Evolutionary conservation across 2,888 invertebrate species (phyloP).

Genomic region (Nineta flava): DNA sequence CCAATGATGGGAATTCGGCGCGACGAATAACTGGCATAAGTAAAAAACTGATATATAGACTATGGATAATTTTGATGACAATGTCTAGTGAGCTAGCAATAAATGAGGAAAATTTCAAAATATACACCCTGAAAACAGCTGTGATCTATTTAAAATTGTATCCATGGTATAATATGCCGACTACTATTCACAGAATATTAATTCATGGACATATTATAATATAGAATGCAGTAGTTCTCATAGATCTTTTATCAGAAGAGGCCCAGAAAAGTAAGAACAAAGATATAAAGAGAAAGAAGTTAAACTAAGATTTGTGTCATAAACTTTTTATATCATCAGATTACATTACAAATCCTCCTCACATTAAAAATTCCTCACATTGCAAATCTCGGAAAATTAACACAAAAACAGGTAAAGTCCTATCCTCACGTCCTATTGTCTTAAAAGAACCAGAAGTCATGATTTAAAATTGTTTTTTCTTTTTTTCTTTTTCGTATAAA

Average conservation of each 20-base stretch:
- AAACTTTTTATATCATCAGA: conserved; percentile 8
- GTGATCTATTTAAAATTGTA: conserved; percentile 9
- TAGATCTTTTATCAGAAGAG: conserved; percentile 11
- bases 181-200: conserved; percentile 13
- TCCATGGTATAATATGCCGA: conserved; percentile 14
- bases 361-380: no score
- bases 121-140: conserved; percentile 12
- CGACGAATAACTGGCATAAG: conserved; percentile 18
- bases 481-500: not conserved
- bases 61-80: conserved; percentile 14
- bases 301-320: conserved; percentile 7
- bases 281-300: conserved; percentile 5
- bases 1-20: conserved; percentile 16
- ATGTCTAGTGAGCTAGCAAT: conserved; percentile 15
- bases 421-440: not conserved
- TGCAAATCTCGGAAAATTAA: not conserved
- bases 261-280: conserved; percentile 13
- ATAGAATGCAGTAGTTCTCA: conserved; percentile 6
- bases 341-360: no score
- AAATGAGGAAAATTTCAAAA: conserved; percentile 13
- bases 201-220: conserved; percentile 13
- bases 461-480: not conserved
- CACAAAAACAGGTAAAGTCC: not conserved
- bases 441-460: not conserved
- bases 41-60: conserved; percentile 15